phyloP scores from a whole-genome alignment of 1,140 invertebrate species.

The Diorhabda sublineata region DNA sequence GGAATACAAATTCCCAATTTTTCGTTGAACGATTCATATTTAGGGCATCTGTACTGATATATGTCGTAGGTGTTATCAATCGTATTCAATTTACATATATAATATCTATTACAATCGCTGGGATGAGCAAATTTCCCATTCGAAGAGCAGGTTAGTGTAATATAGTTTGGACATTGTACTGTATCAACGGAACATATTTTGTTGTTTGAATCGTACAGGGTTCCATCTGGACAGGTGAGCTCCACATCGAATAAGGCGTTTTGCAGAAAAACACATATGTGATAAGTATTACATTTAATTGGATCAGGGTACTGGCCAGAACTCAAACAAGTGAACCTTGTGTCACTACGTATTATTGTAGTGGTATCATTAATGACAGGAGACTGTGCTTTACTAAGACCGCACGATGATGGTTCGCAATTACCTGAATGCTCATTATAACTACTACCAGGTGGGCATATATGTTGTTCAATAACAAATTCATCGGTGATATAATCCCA shows the following conservation, averaged over 20 bases:
- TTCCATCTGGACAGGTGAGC: slow-evolving; percentile 28
- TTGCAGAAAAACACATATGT: neutral
- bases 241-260: slow-evolving; percentile 17
- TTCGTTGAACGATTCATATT: slow-evolving; percentile 17
- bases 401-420: slow-evolving; percentile 13
- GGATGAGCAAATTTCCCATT: slow-evolving; percentile 33
- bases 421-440: slow-evolving; percentile 22
- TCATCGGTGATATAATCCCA: slow-evolving; percentile 28
- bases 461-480: slow-evolving; percentile 31
- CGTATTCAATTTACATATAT: slow-evolving; percentile 31
- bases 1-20: slow-evolving; percentile 22
- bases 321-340: neutral
- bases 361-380: neutral
- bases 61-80: slow-evolving; percentile 21
- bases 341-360: neutral
- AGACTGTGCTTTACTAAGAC: neutral
- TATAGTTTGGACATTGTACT: slow-evolving; percentile 37
- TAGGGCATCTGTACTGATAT: slow-evolving; percentile 30
- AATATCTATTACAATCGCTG: slow-evolving; percentile 36
- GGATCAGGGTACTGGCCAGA: neutral
- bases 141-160: slow-evolving; percentile 24
- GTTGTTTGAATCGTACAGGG: slow-evolving; percentile 30
- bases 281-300: neutral
- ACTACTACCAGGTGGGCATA: slow-evolving; percentile 25
- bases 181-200: slow-evolving; percentile 34